These are phyloP conservation scores for Microdon myrmicae DNA, from an alignment of 2,888 invertebrate genomes.

Conservation along the genomic window DNA sequence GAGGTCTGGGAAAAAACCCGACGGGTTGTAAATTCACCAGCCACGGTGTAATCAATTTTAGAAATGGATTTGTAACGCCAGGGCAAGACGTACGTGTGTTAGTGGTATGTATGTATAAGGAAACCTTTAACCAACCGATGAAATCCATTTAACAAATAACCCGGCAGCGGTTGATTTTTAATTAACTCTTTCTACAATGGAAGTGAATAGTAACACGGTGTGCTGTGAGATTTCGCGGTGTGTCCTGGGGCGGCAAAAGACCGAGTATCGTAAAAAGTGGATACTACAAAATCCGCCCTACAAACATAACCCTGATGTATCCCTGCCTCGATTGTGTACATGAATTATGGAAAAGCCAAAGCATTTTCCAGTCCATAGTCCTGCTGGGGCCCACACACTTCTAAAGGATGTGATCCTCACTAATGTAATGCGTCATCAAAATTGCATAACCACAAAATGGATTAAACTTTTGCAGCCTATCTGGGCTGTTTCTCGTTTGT, in stretches of 20 bases:
- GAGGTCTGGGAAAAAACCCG: conserved; percentile 16
- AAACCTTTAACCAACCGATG: conserved; percentile 57
- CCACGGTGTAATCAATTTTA: conserved; percentile 47
- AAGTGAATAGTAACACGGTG: conserved; percentile 8
- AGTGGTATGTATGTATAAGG: conserved; percentile 28
- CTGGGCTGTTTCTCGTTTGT: conserved; percentile 13
- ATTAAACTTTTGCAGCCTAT: conserved; percentile 54
- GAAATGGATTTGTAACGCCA: conserved; percentile 51
- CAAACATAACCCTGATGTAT: conserved; percentile 26
- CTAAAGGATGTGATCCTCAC: conserved; percentile 23
- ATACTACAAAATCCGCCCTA: conserved; percentile 46
- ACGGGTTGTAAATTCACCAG: conserved; percentile 41
- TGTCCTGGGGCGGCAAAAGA: conserved; percentile 30
- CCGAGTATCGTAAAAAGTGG: conserved; percentile 26
- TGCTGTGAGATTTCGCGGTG: conserved; percentile 22
- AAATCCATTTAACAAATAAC: conserved; percentile 68
- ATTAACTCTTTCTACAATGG: conserved; percentile 63
- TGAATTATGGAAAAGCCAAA: conserved; percentile 51
- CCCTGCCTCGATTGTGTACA: conserved; percentile 28
- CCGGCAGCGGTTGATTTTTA: conserved; percentile 68
- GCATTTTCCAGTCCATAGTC: conserved; percentile 25
- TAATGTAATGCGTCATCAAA: conserved; percentile 54
- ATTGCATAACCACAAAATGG: conserved; percentile 54
- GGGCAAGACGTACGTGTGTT: conserved; percentile 2
- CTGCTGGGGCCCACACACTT: conserved; percentile 5